Evolutionary conservation across 2,113 vertebrate species (phyloP).

Genomic region (Numenius arquata): DNA sequence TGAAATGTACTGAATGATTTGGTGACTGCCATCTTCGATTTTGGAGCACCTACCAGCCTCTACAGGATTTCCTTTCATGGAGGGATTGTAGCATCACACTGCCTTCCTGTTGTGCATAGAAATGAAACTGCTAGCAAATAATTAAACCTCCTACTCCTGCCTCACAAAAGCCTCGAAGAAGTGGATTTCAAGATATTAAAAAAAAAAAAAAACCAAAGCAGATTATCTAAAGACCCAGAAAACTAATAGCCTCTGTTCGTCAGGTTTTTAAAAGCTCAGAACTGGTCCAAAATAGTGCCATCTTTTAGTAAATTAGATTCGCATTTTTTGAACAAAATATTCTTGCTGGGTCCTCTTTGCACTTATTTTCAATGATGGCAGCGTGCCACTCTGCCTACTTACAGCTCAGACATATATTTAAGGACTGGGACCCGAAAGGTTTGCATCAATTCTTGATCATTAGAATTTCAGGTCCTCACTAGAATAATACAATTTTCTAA

Average conservation of each 20-base stretch:
- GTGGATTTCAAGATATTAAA: background rate
- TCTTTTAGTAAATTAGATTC: background rate
- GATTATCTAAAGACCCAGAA: background rate
- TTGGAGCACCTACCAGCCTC: background rate
- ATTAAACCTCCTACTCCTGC: background rate
- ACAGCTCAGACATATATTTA: background rate
- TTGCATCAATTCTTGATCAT: background rate
- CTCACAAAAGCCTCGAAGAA: background rate
- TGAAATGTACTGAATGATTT: background rate
- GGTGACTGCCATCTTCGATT: background rate
- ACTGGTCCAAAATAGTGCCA: background rate
- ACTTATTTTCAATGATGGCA: background rate
- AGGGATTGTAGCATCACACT: background rate
- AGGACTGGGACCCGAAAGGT: background rate
- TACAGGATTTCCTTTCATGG: background rate
- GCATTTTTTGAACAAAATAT: background rate
- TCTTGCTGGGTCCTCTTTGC: background rate
- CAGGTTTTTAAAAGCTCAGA: background rate
- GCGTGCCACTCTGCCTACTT: background rate
- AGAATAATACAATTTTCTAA: background rate
- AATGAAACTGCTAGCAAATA: background rate
- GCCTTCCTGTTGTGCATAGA: background rate
- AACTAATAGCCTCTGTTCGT: background rate
- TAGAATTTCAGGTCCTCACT: background rate
- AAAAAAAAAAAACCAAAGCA: background rate